Conservation (phyloP, 2,888 invertebrate species). For the Mylabris sibirica region DNA sequence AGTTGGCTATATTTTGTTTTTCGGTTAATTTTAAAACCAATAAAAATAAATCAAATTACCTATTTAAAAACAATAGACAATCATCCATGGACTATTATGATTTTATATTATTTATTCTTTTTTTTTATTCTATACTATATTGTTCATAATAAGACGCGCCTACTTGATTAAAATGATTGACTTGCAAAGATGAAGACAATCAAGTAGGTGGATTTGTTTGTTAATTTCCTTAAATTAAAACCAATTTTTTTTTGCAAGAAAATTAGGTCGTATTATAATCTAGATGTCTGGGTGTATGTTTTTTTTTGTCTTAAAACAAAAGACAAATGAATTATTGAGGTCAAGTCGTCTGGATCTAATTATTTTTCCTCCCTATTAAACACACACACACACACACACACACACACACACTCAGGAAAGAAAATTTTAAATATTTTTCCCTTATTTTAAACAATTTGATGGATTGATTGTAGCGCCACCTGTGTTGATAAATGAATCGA, state of each 20-base stretch:
- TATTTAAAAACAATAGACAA: not conserved
- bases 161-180: not conserved
- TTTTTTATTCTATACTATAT: no score
- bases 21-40: no score
- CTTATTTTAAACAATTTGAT: not conserved
- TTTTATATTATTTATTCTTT: not conserved
- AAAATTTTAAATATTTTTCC: no score
- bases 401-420: no score
- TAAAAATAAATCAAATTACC: not conserved
- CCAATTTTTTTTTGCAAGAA: no score
- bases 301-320: not conserved
- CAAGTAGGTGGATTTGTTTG: not conserved
- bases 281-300: not conserved
- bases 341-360: conserved; percentile 4
- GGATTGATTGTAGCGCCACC: not conserved
- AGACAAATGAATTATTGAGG: not conserved
- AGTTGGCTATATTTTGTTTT: not conserved
- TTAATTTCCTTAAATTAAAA: not conserved
- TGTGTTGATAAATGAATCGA: not conserved
- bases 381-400: no score
- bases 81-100: not conserved
- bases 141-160: conserved; percentile 1
- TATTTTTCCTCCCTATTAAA: not conserved
- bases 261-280: not conserved
- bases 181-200: not conserved